phyloP scores from a whole-genome alignment of 1,140 invertebrate species.

The Planococcus citri region DNA sequence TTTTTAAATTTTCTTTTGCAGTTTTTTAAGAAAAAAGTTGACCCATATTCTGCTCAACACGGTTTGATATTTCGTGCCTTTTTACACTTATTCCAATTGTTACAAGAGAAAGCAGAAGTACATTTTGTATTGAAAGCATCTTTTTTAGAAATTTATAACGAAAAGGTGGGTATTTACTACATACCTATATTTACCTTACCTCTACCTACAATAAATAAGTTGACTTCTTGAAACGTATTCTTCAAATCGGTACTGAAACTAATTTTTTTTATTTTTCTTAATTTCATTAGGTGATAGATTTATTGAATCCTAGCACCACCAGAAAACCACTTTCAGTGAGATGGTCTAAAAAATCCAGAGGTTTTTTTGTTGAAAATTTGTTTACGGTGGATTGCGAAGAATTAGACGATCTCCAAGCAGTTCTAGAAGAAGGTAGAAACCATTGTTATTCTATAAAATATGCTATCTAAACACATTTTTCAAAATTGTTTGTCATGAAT shows the following conservation, averaged over 20 bases:
- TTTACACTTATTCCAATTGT: slow-evolving; percentile 73
- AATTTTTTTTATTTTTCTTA: no score
- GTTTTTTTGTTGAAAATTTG: slow-evolving; percentile 91
- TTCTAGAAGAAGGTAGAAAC: slow-evolving; percentile 76
- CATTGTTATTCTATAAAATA: not conserved
- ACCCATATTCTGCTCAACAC: slow-evolving; percentile 54
- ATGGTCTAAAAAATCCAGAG: slow-evolving; percentile 81
- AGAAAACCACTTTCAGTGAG: slow-evolving; percentile 72
- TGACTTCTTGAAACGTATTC: no score
- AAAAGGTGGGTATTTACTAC: no score
- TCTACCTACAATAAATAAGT: no score
- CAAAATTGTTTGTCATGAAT: not conserved
- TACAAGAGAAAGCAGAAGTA: slow-evolving; percentile 56
- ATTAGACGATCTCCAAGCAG: slow-evolving; percentile 82
- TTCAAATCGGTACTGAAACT: not conserved
- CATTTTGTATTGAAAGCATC: slow-evolving; percentile 84
- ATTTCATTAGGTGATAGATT: slow-evolving; percentile 68
- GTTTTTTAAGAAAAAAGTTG: slow-evolving; percentile 45
- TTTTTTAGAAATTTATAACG: slow-evolving; percentile 91
- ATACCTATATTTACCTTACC: no score
- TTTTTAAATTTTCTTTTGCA: slow-evolving; percentile 36
- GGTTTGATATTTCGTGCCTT: slow-evolving; percentile 80
- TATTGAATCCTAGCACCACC: slow-evolving; percentile 73
- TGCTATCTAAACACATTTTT: not conserved
- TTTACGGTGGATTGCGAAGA: slow-evolving; percentile 89